Conservation (phyloP, 1,140 invertebrate species). For the Drosophila sproati region DNA sequence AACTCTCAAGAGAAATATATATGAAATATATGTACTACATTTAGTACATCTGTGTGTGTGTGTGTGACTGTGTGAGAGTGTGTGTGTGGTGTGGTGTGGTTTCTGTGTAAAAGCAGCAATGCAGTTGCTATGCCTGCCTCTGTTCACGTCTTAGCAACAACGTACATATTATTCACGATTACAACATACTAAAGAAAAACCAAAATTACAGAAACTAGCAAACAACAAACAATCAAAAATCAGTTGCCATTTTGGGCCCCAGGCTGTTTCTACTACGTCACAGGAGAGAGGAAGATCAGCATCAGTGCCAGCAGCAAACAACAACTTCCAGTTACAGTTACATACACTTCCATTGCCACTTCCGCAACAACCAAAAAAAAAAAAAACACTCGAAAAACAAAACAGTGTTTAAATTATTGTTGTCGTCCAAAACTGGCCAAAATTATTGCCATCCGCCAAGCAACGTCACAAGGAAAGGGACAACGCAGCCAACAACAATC, state of each 20-base stretch:
- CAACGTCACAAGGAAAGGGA: conserved; percentile 30
- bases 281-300: not conserved
- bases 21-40: not conserved
- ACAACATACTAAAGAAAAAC: conserved; percentile 72
- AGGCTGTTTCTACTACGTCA: conserved; percentile 47
- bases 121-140: conserved; percentile 37
- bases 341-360: conserved; percentile 33
- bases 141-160: conserved; percentile 78
- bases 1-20: conserved; percentile 36
- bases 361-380: conserved; percentile 12
- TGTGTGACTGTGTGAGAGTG: conserved; percentile 25
- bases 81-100: conserved; percentile 20
- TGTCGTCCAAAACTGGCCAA: conserved; percentile 40
- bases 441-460: conserved; percentile 37
- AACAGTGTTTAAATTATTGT: conserved; percentile 6
- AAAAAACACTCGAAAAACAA: conserved; percentile 3
- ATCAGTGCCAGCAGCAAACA: conserved; percentile 16
- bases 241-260: conserved; percentile 39
- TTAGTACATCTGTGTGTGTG: not conserved
- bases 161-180: conserved; percentile 71
- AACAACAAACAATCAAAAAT: conserved; percentile 15
- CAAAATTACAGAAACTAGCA: conserved; percentile 59
- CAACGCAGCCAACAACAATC: conserved; percentile 21
- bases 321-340: conserved; percentile 47
- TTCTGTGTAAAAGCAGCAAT: conserved; percentile 32